Base-by-base conservation (phyloP, 2,888 invertebrate genomes). In the Trissonchulus latispiculum region DNA sequence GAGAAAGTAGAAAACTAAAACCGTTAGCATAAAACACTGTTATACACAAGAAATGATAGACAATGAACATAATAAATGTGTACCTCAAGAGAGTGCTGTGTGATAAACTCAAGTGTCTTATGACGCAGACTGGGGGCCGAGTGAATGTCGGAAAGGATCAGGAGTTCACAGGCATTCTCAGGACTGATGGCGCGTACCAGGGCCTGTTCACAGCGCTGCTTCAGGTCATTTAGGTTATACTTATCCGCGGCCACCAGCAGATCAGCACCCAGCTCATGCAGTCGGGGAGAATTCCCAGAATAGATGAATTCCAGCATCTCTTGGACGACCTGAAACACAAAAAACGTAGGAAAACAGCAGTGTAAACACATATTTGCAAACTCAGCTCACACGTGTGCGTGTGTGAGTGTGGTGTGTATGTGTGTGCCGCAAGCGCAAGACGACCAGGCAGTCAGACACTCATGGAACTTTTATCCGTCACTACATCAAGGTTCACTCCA, bases 291-390 rank as follows among this genome's bases (percentile, higher is more conserved):
- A 3, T 76, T 74, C 0, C 82, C 82, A 61, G 77, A 77, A 72
- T 82, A 82, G 70, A 82, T 79, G 74, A 81, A 82, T 70, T 77
- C 76, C 66, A 82, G 76, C 82, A 82, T 81, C 69, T 82, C 82
- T 72, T 76, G 73, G n/a, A 81, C 78, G 28, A 82, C 66, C 66
- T 64, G 29, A 15, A 64, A n/a, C n/a, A n/a, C n/a, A n/a, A n/a
- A n/a, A n/a, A n/a, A n/a, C n/a, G n/a, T n/a, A n/a, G n/a, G n/a
- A n/a, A n/a, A n/a, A n/a, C n/a, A n/a, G n/a, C n/a, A n/a, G n/a
- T n/a, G n/a, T n/a, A n/a, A n/a, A n/a, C n/a, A n/a, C n/a, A n/a
- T n/a, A n/a, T n/a, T n/a, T n/a, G n/a, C n/a, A n/a, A n/a, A n/a
- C n/a, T n/a, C n/a, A n/a, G n/a, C n/a, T n/a, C n/a, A n/a, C n/a